Evolutionary conservation across 2,888 invertebrate genomes (phyloP), one percentile per base, ranked within the genome.

Genomic region (Tenthredo notha): DNA sequence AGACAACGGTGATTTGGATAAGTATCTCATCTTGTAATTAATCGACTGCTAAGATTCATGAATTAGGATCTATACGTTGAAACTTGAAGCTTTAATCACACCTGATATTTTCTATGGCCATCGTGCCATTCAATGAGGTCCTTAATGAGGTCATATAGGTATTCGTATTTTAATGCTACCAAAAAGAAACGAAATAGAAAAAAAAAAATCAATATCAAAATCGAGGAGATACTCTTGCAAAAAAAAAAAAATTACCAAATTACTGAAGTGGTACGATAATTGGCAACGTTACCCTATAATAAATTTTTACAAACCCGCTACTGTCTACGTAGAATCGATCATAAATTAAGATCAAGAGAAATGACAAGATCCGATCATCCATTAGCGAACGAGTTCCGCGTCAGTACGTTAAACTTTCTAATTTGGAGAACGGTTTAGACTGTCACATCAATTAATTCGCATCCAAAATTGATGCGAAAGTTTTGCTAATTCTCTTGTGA

Each of bases 1-100:
- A 21, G 37, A 15, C 61, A 80, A 80, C 61, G 58, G 80, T 61
- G 58, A 61, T 80, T 80, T 29, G 58, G 80, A 80, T 80, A 80
- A 80, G 80, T 61, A 40, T 61, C 37, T 33, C 33, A 33, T 33
- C 50, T 47, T n/a, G 50, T 77, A 77, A 77, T 54, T 77, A 77
- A 54, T 54, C 33, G 77, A 50, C 6, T 50, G 18, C 10, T 12
- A 1, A n/a, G 61, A 61, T 61, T 12, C 3, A 12, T 61, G 12
- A 25, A 25, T 61, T 9, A 18, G 61, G 4, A 70, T 70, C 37
- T 9, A 37, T 70, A 70, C 37, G 0, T n/a, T 2, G 15, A 70
- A 10, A 37, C 33, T 7, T 9, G 9, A n/a, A 15, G 9, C 37
- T 70, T n/a, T 1, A 37, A 70, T 70, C 6, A n/a, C 33, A n/a